Base-by-base conservation (phyloP, 2,888 invertebrate species). In the Ferrisia virgata region DNA sequence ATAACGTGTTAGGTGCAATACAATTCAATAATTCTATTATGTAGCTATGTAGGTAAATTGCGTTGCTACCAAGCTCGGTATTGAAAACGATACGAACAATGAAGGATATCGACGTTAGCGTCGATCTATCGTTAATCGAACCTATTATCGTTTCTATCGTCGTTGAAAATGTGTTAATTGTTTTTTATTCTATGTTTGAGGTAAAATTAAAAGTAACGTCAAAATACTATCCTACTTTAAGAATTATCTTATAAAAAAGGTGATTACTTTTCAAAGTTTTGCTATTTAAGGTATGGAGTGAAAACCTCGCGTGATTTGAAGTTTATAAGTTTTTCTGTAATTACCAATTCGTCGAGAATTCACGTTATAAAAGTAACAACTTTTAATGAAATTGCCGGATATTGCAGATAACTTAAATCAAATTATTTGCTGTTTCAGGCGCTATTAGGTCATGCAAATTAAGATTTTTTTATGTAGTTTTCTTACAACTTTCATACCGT, bases 301-400 rank as follows among this genome's bases (percentile, higher is more conserved):
- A n/a, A 13, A 72, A 72, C n/a, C 8, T 72, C 36, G 72, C 72
- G 36, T 72, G 72, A 72, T 72, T 72, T n/a, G 9, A 18, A 72
- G 36, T 72, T 36, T 33, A 36, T 9, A 72, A 72, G 33, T 72
- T 72, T 72, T 72, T 72, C 72, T 72, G 11, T 72, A 72, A 72
- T 72, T 72, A 72, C 72, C n/a, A n/a, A 69, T 69, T 31, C 36
- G 33, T 8, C 72, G 18, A 18, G 72, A 2, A 72, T 72, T 36
- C 36, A 36, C 36, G 72, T 72, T 36, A 72, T 36, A 72, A 72
- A 72, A 72, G 72, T 72, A 72, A 72, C 72, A 72, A 72, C 72
- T 72, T 72, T 72, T 72, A 72, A 72, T 72, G 72, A 72, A 72
- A 72, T 72, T 36, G 72, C 72, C 72, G 72, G 72, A 72, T 72